Conservation (phyloP, 2,888 invertebrate species). For the Pocota personata region DNA sequence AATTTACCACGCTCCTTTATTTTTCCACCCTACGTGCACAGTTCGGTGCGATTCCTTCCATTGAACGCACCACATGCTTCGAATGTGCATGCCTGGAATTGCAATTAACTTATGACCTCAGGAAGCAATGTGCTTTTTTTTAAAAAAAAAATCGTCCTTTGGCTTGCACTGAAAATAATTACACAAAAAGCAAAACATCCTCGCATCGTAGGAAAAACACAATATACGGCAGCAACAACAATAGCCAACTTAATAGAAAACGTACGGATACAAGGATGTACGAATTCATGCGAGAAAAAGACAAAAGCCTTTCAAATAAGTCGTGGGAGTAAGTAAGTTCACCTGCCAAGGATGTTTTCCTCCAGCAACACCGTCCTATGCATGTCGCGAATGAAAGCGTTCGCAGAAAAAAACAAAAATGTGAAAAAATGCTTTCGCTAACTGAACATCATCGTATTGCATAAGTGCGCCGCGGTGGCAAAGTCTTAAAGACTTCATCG, state of each 20-base stretch:
- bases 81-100: constrained; percentile 2
- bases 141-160: constrained; percentile 37
- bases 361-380: constrained; percentile 7
- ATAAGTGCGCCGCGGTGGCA: constrained; percentile 15
- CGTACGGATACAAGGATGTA: constrained; percentile 23
- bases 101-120: constrained; percentile 52
- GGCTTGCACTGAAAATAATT: constrained; percentile 53
- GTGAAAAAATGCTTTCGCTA: not conserved
- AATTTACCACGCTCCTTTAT: constrained; percentile 3
- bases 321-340: constrained; percentile 17
- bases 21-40: not conserved
- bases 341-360: constrained; percentile 27
- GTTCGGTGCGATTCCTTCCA: constrained; percentile 9
- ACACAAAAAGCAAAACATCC: constrained; percentile 60
- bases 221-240: constrained; percentile 11
- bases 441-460: constrained; percentile 22
- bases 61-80: constrained; percentile 19
- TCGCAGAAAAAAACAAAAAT: not conserved
- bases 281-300: constrained; percentile 33
- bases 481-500: constrained; percentile 35
- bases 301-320: constrained; percentile 28
- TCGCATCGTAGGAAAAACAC: constrained; percentile 11
- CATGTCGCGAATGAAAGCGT: constrained; percentile 1
- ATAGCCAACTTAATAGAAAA: constrained; percentile 9
- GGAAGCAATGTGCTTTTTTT: constrained; percentile 18